Conservation (phyloP, 2,888 invertebrate genomes). For the Campoplex capitator region DNA sequence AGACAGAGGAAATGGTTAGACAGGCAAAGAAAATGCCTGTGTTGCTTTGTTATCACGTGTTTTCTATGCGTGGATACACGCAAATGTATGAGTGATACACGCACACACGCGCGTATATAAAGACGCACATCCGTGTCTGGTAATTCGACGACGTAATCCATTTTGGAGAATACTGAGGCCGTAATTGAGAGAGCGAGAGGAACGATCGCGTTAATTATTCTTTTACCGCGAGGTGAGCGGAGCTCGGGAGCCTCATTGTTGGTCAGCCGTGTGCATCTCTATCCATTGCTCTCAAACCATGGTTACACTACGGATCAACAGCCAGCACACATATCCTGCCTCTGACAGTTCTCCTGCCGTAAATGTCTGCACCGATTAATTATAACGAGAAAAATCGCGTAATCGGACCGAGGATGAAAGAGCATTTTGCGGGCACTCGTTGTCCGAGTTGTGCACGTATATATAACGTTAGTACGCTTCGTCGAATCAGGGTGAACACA, state of each 20-base stretch:
- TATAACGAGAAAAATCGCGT: conserved; percentile 64
- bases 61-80: neutral
- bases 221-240: conserved; percentile 55
- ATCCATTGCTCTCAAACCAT: conserved; percentile 20
- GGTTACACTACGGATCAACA: conserved; percentile 33
- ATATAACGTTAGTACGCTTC: conserved; percentile 10
- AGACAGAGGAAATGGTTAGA: conserved; percentile 13
- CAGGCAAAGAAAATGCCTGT: conserved; percentile 33
- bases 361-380: conserved; percentile 63
- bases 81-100: neutral
- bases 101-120: neutral
- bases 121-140: conserved; percentile 32
- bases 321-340: conserved; percentile 49
- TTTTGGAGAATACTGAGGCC: conserved; percentile 60
- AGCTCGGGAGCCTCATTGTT: conserved; percentile 56
- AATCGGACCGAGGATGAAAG: conserved; percentile 34
- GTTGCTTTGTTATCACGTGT: conserved; percentile 56
- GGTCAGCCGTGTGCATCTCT: conserved; percentile 54
- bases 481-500: conserved; percentile 19
- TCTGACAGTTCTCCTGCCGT: conserved; percentile 63
- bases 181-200: conserved; percentile 53
- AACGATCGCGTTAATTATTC: conserved; percentile 65
- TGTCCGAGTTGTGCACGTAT: conserved; percentile 6
- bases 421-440: conserved; percentile 54
- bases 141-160: conserved; percentile 66